These are phyloP conservation scores for Drosophila mercatorum DNA, from an alignment of 2,888 invertebrate genomes.

Conservation along the genomic window DNA sequence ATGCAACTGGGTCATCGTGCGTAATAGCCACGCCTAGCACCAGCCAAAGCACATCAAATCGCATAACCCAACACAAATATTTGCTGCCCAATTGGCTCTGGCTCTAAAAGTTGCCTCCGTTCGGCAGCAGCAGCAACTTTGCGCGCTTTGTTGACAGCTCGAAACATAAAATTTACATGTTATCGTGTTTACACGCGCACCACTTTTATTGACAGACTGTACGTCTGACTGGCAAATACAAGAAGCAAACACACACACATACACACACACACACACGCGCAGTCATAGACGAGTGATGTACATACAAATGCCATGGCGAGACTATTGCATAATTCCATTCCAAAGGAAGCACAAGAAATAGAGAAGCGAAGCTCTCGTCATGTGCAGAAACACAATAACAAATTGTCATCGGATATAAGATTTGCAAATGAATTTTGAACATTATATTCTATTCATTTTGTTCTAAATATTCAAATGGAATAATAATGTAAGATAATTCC, in stretches of 20 bases:
- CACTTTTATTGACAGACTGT: conserved; percentile 62
- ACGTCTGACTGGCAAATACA: conserved; percentile 34
- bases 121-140: conserved; percentile 27
- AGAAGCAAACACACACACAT: conserved; percentile 26
- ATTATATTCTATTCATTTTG: no score
- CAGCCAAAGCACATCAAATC: conserved; percentile 27
- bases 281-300: conserved; percentile 28
- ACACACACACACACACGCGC: no score
- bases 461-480: no score
- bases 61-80: conserved; percentile 62
- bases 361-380: conserved; percentile 4
- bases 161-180: conserved; percentile 74
- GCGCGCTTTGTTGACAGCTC: conserved; percentile 60
- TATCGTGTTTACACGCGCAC: conserved; percentile 59
- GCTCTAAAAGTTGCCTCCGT: conserved; percentile 49
- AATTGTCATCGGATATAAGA: not conserved
- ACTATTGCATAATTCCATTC: conserved; percentile 58
- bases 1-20: conserved; percentile 54
- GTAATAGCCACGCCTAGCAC: conserved; percentile 55
- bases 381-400: not conserved
- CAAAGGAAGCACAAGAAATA: conserved; percentile 24
- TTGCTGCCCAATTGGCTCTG: conserved; percentile 49
- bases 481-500: no score
- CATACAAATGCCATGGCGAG: conserved; percentile 50
- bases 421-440: no score